These are phyloP conservation scores for Pristionchus entomophagus DNA, from an alignment of 2,888 invertebrate genomes.

Conservation along the genomic window DNA sequence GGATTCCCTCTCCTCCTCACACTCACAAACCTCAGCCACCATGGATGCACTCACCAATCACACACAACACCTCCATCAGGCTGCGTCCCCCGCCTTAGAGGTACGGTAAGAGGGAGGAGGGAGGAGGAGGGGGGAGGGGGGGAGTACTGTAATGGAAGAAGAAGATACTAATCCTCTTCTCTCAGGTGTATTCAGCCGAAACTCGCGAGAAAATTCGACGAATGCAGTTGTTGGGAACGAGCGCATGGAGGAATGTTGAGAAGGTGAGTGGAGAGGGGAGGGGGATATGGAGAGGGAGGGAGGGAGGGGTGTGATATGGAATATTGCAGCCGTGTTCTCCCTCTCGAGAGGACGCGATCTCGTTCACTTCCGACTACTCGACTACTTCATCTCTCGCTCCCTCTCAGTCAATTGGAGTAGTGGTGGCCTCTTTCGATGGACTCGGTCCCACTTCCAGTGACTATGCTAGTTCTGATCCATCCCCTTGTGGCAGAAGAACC, in stretches of 20 bases:
- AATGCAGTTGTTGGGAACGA: conserved; percentile 61
- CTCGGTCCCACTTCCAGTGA: not conserved
- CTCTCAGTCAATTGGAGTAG: conserved; percentile 26
- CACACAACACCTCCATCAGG: conserved; percentile 67
- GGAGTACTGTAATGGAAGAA: too few relatives aligned
- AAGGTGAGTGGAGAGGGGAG: not conserved
- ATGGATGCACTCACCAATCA: conserved; percentile 67
- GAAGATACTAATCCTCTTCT: not conserved
- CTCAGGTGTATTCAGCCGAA: conserved; percentile 66
- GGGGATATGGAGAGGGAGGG: not conserved
- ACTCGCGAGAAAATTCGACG: conserved; percentile 70
- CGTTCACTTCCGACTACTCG: conserved; percentile 67
- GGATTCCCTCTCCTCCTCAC: conserved; percentile 12
- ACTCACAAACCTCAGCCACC: conserved; percentile 47
- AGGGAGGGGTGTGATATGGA: not conserved
- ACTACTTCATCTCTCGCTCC: conserved; percentile 58
- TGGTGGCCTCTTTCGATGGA: conserved; percentile 12
- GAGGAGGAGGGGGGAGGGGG: not conserved
- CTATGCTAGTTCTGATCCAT: conserved; percentile 53
- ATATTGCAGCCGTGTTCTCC: conserved; percentile 38
- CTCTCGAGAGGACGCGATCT: conserved; percentile 59
- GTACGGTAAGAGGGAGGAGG: conserved; percentile 37
- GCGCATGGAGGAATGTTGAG: conserved; percentile 32
- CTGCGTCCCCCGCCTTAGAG: conserved; percentile 64
- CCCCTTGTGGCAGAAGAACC: conserved; percentile 58